A percentile compares a stretch with the other conserved stretches of the same genome.
phyloP scores from a whole-genome alignment of 2,113 vertebrate genomes.

The Thalassoma bifasciatum region DNA sequence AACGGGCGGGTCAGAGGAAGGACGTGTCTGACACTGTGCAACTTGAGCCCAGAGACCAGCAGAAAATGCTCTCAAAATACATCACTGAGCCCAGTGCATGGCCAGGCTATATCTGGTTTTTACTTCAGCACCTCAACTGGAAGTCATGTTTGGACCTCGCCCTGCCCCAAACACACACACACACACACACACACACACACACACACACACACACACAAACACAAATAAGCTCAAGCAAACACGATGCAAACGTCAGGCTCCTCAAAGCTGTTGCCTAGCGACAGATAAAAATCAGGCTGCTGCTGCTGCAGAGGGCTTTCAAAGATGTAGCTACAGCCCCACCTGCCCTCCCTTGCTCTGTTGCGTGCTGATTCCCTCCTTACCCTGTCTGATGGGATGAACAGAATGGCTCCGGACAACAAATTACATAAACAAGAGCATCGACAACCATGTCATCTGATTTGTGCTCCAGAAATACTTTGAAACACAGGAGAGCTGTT shows the following conservation, averaged over 20 bases:
- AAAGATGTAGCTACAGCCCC: conserved; percentile 26
- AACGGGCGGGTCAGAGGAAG: conserved; percentile 26
- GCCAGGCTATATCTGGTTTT: conserved; percentile 47
- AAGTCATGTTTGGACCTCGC: conserved; percentile 45
- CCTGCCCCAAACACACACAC: conserved; percentile 24
- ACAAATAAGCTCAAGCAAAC: conserved; percentile 29
- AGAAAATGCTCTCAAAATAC: conserved; percentile 48
- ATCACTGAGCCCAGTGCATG: conserved; percentile 2
- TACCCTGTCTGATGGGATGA: background rate
- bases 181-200: conserved; percentile 9
- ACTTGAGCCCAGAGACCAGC: conserved; percentile 8
- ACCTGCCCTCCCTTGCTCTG: conserved; percentile 13
- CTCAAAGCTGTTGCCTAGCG: conserved; percentile 80
- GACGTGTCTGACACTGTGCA: conserved; percentile 28
- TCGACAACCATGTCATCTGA: conserved; percentile 13
- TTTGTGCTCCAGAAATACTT: conserved; percentile 37
- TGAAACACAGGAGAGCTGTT: background rate
- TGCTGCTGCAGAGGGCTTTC: conserved; percentile 62
- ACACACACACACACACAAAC: conserved; percentile 19
- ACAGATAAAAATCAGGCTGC: conserved; percentile 77
- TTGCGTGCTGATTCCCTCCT: conserved; percentile 26
- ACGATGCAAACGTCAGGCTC: conserved; percentile 61
- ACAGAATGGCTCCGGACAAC: background rate
- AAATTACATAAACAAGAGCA: conserved; percentile 49
- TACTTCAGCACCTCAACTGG: conserved; percentile 28